Evolutionary conservation across 2,888 invertebrate species (phyloP).

Genomic region (Patella ulyssiponensis): DNA sequence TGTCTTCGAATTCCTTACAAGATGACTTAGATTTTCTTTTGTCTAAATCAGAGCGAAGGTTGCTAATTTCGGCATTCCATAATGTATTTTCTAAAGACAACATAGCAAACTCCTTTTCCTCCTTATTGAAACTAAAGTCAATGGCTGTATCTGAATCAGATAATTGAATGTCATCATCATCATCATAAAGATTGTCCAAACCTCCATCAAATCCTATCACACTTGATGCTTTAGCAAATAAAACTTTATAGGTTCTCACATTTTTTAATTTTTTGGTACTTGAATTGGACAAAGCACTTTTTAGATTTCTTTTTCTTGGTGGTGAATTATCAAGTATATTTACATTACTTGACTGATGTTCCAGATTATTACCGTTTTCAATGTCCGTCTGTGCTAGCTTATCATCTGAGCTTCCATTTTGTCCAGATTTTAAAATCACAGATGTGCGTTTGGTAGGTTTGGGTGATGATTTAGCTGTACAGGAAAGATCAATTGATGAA

Average conservation of each 20-base stretch:
- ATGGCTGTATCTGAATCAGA: conserved; percentile 33
- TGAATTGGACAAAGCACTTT: conserved; percentile 2
- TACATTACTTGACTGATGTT: conserved; percentile 11
- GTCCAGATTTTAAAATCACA: conserved; percentile 26
- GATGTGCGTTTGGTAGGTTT: conserved; percentile 53
- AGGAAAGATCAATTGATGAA: background rate
- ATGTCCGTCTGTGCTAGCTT: conserved; percentile 20
- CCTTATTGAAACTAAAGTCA: conserved; percentile 51
- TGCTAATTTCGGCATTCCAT: conserved; percentile 57
- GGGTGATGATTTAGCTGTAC: conserved; percentile 39
- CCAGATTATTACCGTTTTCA: conserved; percentile 6
- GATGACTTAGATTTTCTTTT: conserved; percentile 13
- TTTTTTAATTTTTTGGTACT: conserved; percentile 15
- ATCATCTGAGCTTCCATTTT: conserved; percentile 26
- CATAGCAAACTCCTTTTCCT: conserved; percentile 62
- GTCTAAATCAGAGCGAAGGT: conserved; percentile 40
- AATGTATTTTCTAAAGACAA: conserved; percentile 61
- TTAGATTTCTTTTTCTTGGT: background rate
- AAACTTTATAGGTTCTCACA: conserved; percentile 35
- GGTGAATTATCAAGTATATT: background rate
- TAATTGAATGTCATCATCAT: conserved; percentile 34
- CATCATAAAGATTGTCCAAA: conserved; percentile 52
- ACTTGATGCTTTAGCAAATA: conserved; percentile 48
- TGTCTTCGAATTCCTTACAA: conserved; percentile 62
- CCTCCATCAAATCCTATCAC: conserved; percentile 63